phyloP scores from a whole-genome alignment of 1,140 invertebrate genomes.

The Carposina sasakii region DNA sequence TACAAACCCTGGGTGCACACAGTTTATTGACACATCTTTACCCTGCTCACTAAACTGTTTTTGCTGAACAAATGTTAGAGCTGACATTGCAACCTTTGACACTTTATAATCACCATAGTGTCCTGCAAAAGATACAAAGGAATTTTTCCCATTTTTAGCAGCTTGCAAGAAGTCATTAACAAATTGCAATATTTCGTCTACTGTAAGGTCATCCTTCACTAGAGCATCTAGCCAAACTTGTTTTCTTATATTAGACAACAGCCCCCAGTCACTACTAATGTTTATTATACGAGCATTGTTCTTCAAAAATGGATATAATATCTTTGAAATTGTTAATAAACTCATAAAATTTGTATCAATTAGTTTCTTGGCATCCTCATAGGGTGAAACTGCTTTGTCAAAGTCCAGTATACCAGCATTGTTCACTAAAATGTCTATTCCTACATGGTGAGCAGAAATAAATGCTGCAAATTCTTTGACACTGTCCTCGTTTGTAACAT shows the following conservation, averaged over 20 bases:
- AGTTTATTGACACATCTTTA: slow-evolving; percentile 79
- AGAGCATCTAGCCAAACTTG: slow-evolving; percentile 60
- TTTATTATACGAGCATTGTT: slow-evolving; percentile 82
- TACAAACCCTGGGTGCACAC: slow-evolving; percentile 81
- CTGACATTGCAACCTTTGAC: slow-evolving; percentile 82
- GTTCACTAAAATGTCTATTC: slow-evolving; percentile 88
- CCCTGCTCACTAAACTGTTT: slow-evolving; percentile 71
- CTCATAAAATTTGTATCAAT: slow-evolving; percentile 81
- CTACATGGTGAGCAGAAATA: slow-evolving; percentile 78
- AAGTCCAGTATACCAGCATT: slow-evolving; percentile 87
- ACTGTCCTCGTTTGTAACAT: slow-evolving; percentile 77
- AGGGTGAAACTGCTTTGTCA: slow-evolving; percentile 77
- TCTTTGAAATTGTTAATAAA: slow-evolving; percentile 76
- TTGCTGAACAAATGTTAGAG: slow-evolving; percentile 80
- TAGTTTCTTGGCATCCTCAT: slow-evolving; percentile 81
- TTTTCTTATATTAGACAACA: slow-evolving; percentile 75
- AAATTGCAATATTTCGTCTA: slow-evolving; percentile 75
- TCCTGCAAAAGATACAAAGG: slow-evolving; percentile 73
- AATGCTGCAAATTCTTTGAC: slow-evolving; percentile 75
- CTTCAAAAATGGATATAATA: slow-evolving; percentile 80
- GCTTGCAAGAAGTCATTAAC: slow-evolving; percentile 75
- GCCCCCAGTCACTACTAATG: slow-evolving; percentile 81
- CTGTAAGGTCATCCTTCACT: slow-evolving; percentile 72
- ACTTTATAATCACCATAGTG: slow-evolving; percentile 78
- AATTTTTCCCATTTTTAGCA: slow-evolving; percentile 65